Evolutionary conservation across 2,888 invertebrate species (phyloP).

Genomic region (Agrypnus murinus): DNA sequence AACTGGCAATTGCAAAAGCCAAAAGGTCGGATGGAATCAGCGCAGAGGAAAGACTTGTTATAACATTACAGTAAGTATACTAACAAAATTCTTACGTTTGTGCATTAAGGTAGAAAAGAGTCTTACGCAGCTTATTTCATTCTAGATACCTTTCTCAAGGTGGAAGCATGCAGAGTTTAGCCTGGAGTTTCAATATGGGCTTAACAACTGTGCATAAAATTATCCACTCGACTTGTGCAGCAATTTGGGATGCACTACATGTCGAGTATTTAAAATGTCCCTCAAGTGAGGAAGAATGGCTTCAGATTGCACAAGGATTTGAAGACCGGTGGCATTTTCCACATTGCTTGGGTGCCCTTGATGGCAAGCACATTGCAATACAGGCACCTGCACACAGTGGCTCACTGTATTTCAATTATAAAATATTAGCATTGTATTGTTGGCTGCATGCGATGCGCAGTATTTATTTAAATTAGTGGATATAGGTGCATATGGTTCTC

Average conservation of each 20-base stretch:
- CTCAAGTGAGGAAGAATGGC: constrained; percentile 49
- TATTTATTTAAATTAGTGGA: constrained; percentile 48
- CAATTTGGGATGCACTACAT: not conserved
- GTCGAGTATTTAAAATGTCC: constrained; percentile 49
- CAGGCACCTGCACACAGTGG: constrained; percentile 55
- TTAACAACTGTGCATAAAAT: constrained; percentile 56
- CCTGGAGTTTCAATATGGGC: constrained; percentile 19
- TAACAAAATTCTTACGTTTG: too few relatives aligned
- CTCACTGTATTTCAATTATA: constrained; percentile 51
- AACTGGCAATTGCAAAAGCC: too few relatives aligned
- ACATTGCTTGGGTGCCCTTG: constrained; percentile 52
- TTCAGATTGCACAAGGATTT: constrained; percentile 50
- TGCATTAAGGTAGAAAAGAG: too few relatives aligned
- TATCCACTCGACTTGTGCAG: not conserved
- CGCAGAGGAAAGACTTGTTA: too few relatives aligned
- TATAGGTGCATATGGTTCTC: constrained; percentile 46
- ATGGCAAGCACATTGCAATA: constrained; percentile 44
- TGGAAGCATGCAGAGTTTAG: too few relatives aligned
- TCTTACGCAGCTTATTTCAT: too few relatives aligned
- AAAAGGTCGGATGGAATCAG: too few relatives aligned
- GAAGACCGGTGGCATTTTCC: constrained; percentile 54
- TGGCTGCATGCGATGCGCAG: constrained; percentile 38
- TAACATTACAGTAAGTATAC: too few relatives aligned
- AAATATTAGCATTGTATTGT: constrained; percentile 51
- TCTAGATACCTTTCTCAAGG: too few relatives aligned